Conservation (phyloP, 1,140 invertebrate species). For the Philaenus spumarius region DNA sequence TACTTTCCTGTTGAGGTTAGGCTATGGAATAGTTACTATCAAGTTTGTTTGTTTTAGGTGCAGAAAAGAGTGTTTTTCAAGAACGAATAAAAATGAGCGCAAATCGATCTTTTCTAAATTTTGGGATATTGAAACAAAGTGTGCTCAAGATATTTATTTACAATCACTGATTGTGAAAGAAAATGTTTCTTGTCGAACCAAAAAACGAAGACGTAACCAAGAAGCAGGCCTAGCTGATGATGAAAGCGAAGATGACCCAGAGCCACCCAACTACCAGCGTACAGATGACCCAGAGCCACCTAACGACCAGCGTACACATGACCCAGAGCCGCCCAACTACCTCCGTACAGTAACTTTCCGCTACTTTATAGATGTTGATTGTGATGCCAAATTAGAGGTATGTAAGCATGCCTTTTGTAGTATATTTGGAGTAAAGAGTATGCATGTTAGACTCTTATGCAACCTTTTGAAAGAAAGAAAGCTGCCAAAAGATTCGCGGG, state of each 20-base stretch:
- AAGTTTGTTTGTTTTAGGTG: constrained; percentile 1
- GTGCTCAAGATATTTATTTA: too few species aligned
- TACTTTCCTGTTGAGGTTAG: too few species aligned
- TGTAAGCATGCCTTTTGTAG: constrained; percentile 10
- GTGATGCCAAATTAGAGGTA: constrained; percentile 11
- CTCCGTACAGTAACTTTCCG: constrained; percentile 9
- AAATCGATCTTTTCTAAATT: not conserved
- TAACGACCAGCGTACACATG: too few species aligned
- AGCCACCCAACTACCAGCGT: too few species aligned
- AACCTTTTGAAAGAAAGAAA: constrained; percentile 2
- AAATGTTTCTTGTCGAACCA: not conserved
- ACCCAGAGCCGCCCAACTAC: not conserved
- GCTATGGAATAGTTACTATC: constrained; percentile 1
- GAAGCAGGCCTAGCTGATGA: too few species aligned
- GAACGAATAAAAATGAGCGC: too few species aligned
- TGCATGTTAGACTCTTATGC: constrained; percentile 9
- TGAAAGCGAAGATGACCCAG: too few species aligned
- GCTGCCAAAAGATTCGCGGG: constrained; percentile 10
- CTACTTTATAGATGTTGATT: constrained; percentile 12
- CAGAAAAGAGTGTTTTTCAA: too few species aligned
- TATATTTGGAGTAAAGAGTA: constrained; percentile 10
- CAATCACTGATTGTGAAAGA: not conserved
- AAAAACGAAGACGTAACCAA: too few species aligned
- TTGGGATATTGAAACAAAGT: too few species aligned
- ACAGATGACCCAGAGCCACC: constrained; percentile 1